phyloP scores from a whole-genome alignment of 2,797 vertebrate genomes.

The Micropoecilia bifurca region DNA sequence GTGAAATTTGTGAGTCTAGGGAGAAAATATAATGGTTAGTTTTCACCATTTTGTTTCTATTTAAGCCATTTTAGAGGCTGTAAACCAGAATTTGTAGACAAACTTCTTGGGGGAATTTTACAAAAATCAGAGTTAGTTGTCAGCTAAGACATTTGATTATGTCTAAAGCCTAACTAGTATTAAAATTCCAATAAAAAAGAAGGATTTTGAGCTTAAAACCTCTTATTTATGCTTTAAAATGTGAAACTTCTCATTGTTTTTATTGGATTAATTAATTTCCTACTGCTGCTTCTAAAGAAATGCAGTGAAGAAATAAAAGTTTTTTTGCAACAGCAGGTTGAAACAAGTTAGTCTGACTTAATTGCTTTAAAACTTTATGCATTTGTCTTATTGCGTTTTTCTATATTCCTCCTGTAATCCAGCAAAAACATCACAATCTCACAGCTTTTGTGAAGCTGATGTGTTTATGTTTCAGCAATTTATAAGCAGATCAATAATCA shows the following conservation, averaged over 20 bases:
- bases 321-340: neutral
- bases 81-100: neutral
- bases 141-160: neutral
- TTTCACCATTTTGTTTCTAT: neutral
- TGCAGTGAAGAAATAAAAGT: neutral
- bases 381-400: neutral
- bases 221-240: neutral
- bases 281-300: neutral
- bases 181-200: neutral
- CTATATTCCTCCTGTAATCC: neutral
- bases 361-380: neutral
- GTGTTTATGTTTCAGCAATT: neutral
- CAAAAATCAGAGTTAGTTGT: neutral
- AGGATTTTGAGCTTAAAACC: neutral
- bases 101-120: neutral
- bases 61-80: neutral
- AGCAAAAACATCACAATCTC: neutral
- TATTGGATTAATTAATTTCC: neutral
- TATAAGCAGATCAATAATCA: neutral
- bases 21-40: neutral
- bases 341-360: neutral
- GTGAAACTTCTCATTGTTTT: neutral
- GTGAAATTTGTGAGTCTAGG: neutral
- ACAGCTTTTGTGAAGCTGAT: neutral
- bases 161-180: neutral